Conservation (phyloP, 1,140 invertebrate genomes). For the Mya arenaria region DNA sequence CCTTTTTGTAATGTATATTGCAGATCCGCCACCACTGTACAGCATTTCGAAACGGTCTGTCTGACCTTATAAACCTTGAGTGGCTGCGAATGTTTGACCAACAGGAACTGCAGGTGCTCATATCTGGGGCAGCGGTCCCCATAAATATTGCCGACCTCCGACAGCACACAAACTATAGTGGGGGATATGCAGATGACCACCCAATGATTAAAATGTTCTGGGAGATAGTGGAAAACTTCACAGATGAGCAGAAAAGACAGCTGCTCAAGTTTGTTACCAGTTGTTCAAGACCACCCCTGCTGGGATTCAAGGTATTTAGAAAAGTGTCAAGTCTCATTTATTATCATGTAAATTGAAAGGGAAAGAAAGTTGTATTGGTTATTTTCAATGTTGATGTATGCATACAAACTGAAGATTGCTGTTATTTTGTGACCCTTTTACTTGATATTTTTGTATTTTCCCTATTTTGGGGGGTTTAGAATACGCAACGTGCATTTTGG, state of each 20-base stretch:
- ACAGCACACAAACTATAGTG: conserved; percentile 83
- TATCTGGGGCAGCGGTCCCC: conserved; percentile 95
- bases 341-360: too few species aligned
- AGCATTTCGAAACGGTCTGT: conserved; percentile 87
- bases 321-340: too few species aligned
- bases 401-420: too few species aligned
- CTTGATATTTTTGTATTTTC: too few species aligned
- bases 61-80: conserved; percentile 93
- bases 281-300: conserved; percentile 96
- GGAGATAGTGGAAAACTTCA: conserved; percentile 91
- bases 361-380: too few species aligned
- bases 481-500: too few species aligned
- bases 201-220: conserved; percentile 91
- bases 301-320: conserved; percentile 98
- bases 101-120: conserved; percentile 95
- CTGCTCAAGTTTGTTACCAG: conserved; percentile 98
- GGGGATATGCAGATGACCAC: conserved; percentile 90
- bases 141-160: conserved; percentile 96
- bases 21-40: conserved; percentile 91
- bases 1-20: background rate
- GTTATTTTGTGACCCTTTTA: too few species aligned
- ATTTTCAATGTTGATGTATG: too few species aligned
- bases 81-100: conserved; percentile 98
- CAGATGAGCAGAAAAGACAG: conserved; percentile 91
- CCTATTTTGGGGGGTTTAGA: too few species aligned